Percentiles rank a stretch among this genome's conserved stretches.
phyloP scores from a whole-genome alignment of 2,113 vertebrate species.

The Gorsachius goisagi region DNA sequence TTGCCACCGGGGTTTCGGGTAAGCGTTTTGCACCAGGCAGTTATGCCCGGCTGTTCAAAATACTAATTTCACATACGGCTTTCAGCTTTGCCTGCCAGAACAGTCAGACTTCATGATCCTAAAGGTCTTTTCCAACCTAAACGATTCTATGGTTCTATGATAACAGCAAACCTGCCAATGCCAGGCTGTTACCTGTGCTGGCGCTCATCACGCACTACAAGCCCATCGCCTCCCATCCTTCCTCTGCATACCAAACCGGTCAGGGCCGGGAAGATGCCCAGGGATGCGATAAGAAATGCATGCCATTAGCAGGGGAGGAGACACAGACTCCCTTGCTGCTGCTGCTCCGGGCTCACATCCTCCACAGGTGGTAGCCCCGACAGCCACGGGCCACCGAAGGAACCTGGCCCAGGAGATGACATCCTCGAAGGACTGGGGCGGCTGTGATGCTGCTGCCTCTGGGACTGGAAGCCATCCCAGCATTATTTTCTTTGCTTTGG shows the following conservation, averaged over 20 bases:
- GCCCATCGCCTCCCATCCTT: background rate
- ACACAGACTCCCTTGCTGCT: too few species aligned
- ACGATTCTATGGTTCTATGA: too few species aligned
- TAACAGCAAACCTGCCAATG: background rate
- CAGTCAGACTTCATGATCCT: too few species aligned
- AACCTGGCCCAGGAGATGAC: background rate
- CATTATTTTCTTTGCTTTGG: background rate
- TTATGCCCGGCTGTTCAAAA: accelerated
- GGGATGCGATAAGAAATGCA: background rate
- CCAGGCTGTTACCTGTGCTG: background rate
- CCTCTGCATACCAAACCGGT: background rate
- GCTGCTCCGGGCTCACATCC: background rate
- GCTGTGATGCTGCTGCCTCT: background rate
- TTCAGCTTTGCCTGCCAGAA: background rate
- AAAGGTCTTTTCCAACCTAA: too few species aligned
- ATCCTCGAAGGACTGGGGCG: accelerated
- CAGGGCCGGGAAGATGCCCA: background rate
- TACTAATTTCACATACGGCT: accelerated
- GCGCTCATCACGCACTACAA: accelerated
- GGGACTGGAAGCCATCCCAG: background rate
- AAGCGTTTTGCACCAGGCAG: background rate
- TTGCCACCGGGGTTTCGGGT: background rate
- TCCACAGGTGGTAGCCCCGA: accelerated
- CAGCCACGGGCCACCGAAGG: accelerated
- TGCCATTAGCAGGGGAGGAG: background rate